phyloP scores from a whole-genome alignment of 2,888 invertebrate genomes.

The Callyntrura guangdongensis region DNA sequence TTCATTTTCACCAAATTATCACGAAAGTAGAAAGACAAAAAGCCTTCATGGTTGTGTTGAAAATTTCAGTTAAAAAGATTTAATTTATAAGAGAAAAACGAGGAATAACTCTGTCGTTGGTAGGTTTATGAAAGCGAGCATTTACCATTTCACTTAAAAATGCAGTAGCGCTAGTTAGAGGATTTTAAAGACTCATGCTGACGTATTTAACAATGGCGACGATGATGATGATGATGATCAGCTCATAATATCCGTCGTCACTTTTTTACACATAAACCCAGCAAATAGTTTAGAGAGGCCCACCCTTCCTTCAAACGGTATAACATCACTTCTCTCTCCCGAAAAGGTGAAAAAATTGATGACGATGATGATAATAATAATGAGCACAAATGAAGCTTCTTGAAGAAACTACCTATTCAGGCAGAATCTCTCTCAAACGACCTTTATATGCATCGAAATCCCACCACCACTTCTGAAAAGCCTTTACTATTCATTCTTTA shows the following conservation, averaged over 20 bases:
- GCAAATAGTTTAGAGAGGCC: conserved; percentile 35
- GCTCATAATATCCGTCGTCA: neutral
- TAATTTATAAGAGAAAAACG: conserved; percentile 25
- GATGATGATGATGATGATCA: conserved; percentile 17
- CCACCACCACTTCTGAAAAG: neutral
- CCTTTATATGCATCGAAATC: conserved; percentile 11
- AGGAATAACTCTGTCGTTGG: neutral
- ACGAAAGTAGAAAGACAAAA: neutral
- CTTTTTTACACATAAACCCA: conserved; percentile 12
- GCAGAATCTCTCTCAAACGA: neutral
- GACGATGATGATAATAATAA: conserved; percentile 2
- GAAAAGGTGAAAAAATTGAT: conserved; percentile 40
- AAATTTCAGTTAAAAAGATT: conserved; percentile 26
- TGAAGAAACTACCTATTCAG: conserved; percentile 14
- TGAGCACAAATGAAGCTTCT: neutral
- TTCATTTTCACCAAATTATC: conserved; percentile 12
- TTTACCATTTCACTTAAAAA: neutral
- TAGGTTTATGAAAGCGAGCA: neutral
- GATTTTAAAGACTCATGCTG: conserved; percentile 24
- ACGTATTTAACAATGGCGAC: neutral
- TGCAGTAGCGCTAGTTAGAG: conserved; percentile 14
- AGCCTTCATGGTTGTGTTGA: conserved; percentile 32
- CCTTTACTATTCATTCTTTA: neutral
- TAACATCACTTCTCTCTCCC: conserved; percentile 28
- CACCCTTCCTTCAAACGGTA: conserved; percentile 18